Base-by-base conservation (phyloP, 2,113 vertebrate genomes). In the Misgurnus mizolepis region DNA sequence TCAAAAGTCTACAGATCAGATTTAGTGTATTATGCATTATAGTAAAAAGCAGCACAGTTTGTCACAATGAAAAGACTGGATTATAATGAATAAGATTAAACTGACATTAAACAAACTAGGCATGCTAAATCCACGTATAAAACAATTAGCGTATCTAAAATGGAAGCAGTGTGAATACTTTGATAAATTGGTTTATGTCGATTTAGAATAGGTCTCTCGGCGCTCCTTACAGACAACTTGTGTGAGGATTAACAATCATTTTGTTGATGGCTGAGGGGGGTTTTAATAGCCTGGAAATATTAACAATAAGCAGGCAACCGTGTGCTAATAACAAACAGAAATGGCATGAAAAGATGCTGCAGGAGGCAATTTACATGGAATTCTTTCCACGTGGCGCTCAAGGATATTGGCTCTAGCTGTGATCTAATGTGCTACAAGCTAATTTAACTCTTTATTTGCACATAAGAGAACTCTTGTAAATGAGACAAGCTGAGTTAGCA, bases 221-320 rank as follows among this genome's bases (percentile, higher is more conserved):
- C 76, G 85, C 73, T 78, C 6, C 8, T 65, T 40, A 80, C 73
- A 84, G 86, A 82, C 88, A 90, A 84, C 77, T 67, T 41, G 2
- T 15, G 4, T 17, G 22, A 64, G 0, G 75, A 55, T 67, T 89
- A 91, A 90, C 87, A 86, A 87, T 70, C 27, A 39, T 4, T 56
- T 70, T 40, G 78, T 91, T 88, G 78, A 90, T 68, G 80, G 70
- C 2, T 11, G 22, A 80, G 43, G 60, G 17, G 67, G 58, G 58
- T 76, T 71, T 78, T 74, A 12, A 11, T 64, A 64, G 58, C 60
- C 71, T 71, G 67, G 47, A 70, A 75, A 66, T 68, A 78, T 76
- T n/a, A 80, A 66, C 60, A 79, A 86, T 86, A 79, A 85, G 71
- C 41, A 49, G 18, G 61, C 74, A 80, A 76, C 79, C 76, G 66